Base-by-base conservation (phyloP, 2,888 invertebrate genomes). In the Agrypnus murinus region DNA sequence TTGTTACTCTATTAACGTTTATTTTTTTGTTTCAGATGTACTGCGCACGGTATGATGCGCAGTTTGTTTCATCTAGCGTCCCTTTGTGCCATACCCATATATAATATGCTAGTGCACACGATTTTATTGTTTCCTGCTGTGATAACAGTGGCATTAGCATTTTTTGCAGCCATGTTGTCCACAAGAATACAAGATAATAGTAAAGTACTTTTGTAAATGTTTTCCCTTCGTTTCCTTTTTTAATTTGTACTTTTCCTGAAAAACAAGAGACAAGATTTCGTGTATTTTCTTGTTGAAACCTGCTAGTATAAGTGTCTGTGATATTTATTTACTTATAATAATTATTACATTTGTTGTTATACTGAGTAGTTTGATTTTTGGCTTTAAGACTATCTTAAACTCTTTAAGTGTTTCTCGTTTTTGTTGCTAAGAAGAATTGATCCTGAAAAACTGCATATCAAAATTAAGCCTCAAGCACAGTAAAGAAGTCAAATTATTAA, bases 41-140 rank as follows among this genome's bases (percentile, higher is more conserved):
- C 88, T 0, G 88, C 88, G 0, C 89, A 88, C 79, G 90, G 90
- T 0, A 82, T 89, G 15, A 85, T 89, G 72, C 84, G 89, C 10
- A 87, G 88, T 0, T 81, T 88, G 64, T 85, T 87, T 62, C 89
- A 87, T 76, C 80, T 88, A 81, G 85, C 87, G 6, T 88, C 88
- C 0, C 86, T 89, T 2, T 75, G 85, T 1, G 87, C 87, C 15
- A 86, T 88, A 6, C 88, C 84, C 9, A 82, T 86, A 32, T 86
- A 85, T 77, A 81, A 79, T 68, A 77, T 77, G 82, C 65, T 86
- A 74, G 81, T 79, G 74, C 85, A 77, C 79, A 84, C 72, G 75
- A 83, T 83, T 46, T 75, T 85, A 57, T 74, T 86, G 60, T 81
- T 86, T 73, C 84, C 86, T 34, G 83, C 84, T 65, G 81, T 84